phyloP scores from a whole-genome alignment of 2,888 invertebrate species.

The Tetranychus truncatus region DNA sequence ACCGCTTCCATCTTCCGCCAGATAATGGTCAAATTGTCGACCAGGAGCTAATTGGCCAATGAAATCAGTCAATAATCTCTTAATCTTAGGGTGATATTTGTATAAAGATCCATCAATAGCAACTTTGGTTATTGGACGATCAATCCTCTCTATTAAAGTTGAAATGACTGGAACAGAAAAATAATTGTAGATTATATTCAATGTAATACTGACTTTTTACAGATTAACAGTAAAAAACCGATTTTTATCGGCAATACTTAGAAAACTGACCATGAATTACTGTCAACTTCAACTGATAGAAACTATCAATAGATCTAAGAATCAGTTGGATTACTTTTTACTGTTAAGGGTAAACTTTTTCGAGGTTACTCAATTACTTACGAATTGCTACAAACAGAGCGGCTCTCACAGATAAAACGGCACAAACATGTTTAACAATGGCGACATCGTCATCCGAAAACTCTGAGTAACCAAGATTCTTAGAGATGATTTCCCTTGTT shows the following conservation, averaged over 20 bases:
- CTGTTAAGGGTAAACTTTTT: neutral
- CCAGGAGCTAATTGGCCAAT: slow-evolving; percentile 43
- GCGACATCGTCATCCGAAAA: slow-evolving; percentile 40
- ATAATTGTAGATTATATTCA: neutral
- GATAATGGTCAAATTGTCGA: slow-evolving; percentile 46
- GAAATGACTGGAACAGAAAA: slow-evolving; percentile 34
- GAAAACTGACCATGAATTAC: neutral
- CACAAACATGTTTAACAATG: slow-evolving; percentile 47
- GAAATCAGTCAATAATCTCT: slow-evolving; percentile 44
- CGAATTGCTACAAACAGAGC: slow-evolving; percentile 53
- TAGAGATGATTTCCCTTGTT: slow-evolving; percentile 10
- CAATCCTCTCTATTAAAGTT: slow-evolving; percentile 47
- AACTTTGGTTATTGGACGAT: slow-evolving; percentile 42
- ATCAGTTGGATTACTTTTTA: neutral
- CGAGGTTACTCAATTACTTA: slow-evolving; percentile 33
- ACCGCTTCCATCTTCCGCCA: slow-evolving; percentile 61
- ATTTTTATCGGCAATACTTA: too few relatives aligned
- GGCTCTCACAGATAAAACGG: slow-evolving; percentile 49
- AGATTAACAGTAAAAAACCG: slow-evolving; percentile 11
- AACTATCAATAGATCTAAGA: neutral
- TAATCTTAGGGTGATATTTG: slow-evolving; percentile 53
- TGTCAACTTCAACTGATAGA: neutral
- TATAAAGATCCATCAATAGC: slow-evolving; percentile 61
- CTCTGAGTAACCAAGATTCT: slow-evolving; percentile 28
- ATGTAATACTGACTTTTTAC: neutral